Conservation (phyloP, 2,113 vertebrate genomes). For the Isurus oxyrinchus region DNA sequence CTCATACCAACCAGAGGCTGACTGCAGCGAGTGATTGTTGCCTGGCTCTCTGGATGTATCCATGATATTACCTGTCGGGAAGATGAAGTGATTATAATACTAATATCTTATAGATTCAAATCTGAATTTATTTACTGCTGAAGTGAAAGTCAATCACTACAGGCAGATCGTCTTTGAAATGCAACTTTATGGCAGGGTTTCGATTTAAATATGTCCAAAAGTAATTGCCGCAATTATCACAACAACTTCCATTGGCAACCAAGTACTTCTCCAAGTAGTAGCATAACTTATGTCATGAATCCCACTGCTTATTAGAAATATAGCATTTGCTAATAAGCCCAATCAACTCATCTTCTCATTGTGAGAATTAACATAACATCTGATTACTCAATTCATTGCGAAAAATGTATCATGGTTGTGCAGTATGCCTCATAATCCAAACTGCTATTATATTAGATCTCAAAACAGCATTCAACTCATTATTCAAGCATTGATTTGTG, state of each 20-base stretch:
- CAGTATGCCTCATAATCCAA: not conserved
- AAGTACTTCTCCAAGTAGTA: not conserved
- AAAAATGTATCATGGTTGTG: not conserved
- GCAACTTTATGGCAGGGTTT: not conserved
- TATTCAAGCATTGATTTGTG: not conserved
- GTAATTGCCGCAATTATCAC: not conserved
- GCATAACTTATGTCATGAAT: not conserved
- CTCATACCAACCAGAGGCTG: constrained; percentile 92
- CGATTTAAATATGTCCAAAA: not conserved
- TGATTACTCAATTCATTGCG: not conserved
- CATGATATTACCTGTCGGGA: constrained; percentile 80
- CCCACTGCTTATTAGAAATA: not conserved
- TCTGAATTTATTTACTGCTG: not conserved
- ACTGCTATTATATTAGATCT: not conserved
- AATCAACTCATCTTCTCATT: not conserved
- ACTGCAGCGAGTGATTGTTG: constrained; percentile 83
- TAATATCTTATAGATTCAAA: not conserved
- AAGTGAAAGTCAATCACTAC: not conserved
- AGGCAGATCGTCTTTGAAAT: not conserved
- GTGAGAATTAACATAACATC: not conserved
- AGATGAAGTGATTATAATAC: not conserved
- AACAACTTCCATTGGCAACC: not conserved
- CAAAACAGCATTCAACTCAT: not conserved
- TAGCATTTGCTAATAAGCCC: not conserved
- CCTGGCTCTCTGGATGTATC: constrained; percentile 97